Evolutionary conservation across 2,113 vertebrate species (phyloP), one percentile per base, ranked within the genome.

Genomic region (Varanus komodoensis): DNA sequence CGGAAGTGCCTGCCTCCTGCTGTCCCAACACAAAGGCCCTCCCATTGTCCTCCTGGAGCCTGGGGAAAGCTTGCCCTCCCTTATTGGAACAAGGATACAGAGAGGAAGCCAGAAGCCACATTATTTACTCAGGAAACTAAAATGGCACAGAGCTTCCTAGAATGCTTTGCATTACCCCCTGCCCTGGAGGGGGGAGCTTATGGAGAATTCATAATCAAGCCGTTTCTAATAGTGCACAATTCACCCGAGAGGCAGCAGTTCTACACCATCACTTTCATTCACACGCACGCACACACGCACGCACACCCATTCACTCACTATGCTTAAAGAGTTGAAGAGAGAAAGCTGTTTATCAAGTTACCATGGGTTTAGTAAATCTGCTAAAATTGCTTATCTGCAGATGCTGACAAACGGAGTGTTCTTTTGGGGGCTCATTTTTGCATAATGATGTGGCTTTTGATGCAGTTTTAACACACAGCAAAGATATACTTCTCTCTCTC

Each of bases 401-500:
- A 27, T n/a, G 6, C 7, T 29, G 0, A 25, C 1, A 0, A 3
- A 0, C 32, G 9, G 1, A 50, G 86, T 23, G 0, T 29, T 6
- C 69, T 15, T 57, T 89, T 64, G 21, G 15, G 48, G 32, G 9
- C 9, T 0, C 81, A 8, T 57, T 48, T n/a, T 21, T 44, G 1
- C 0, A 0, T 14, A 23, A 57, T 27, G 34, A 27, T 0, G 0
- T 6, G 1, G 1, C 5, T 82, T 50, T 27, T 79, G 90, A 32
- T 17, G 0, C 14, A 69, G 29, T 8, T 6, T 1, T 0, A 0
- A 17, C 38, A 48, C n/a, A 0, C 27, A 74, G 0, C 0, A 15
- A 69, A 91, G 86, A 1, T 0, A 3, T 0, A n/a, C 6, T 0
- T 27, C 44, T 89, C 32, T 75, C 3, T 1, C 9, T 90, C 0